Evolutionary conservation across 2,113 vertebrate genomes (phyloP), one percentile per base, ranked within the genome.

Genomic region (Jacana jacana): DNA sequence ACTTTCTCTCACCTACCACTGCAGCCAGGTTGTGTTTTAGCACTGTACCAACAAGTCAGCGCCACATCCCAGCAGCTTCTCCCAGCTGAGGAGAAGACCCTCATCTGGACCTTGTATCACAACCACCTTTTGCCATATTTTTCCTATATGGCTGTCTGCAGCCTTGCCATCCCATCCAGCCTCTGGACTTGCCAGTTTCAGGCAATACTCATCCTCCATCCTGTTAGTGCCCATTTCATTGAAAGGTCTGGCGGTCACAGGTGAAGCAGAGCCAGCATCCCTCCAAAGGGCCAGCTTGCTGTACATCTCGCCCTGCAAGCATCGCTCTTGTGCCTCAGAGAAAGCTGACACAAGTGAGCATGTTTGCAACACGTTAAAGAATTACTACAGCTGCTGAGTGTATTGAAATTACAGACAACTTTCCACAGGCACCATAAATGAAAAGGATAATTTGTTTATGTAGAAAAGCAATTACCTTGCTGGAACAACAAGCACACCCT

Each of bases 391-490:
- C 33, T 61, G 42, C 54, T 11, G 3, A 14, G 61, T 1, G 3
- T 18, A 42, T 4, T 33, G 60, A 48, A 71, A 78, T 75, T 12
- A 39, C 81, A 78, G 71, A 55, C 64, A 35, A 39, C 90, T 96
- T 93, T 90, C 79, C 66, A 46, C 1, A 10, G 51, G 48, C 17
- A 4, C 39, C 77, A n/a, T 12, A 88, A 63, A 91, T 69, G 54
- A 83, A 91, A 88, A 79, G 79, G 79, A 65, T 82, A 85, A 92
- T 81, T 95, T 9, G 14, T 76, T 96, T 83, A 84, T 78, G 60
- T 31, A 87, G 61, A 49, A 78, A 46, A 92, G 81, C 28, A 13
- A 94, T 96, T 94, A 91, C 76, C 82, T 94, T 24, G 40, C 70
- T 92, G 79, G 95, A 95, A 79, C 92, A 88, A 86, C 51, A 39